Percentiles rank a stretch among this genome's conserved stretches.
Evolutionary conservation across 2,113 vertebrate genomes (phyloP).

Genomic region (Hyla sarda): DNA sequence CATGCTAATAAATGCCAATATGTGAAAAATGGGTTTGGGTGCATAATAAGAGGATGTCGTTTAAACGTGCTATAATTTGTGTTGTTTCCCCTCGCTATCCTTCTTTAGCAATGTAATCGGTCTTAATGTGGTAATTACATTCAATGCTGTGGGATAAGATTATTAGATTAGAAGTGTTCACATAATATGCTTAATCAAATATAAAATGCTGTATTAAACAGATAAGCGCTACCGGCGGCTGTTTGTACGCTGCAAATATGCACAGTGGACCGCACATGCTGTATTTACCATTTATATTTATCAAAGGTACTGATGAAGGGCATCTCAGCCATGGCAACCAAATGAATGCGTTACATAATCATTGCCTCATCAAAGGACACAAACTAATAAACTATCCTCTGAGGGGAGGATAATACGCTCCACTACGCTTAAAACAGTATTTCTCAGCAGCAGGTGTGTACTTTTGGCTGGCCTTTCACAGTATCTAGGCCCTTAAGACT

Average conservation of each 20-base stretch:
- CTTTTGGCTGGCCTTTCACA: no score
- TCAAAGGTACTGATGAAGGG: not conserved
- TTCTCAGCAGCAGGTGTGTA: no score
- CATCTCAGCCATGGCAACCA: not conserved
- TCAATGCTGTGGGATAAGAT: not conserved
- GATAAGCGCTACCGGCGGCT: not conserved
- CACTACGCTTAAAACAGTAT: no score
- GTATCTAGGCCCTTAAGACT: no score
- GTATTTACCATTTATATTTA: not conserved
- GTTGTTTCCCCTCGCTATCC: not conserved
- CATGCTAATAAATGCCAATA: not conserved
- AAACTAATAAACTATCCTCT: no score
- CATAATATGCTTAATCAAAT: not conserved
- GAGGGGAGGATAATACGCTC: no score
- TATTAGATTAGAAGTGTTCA: slow-evolving; percentile 4
- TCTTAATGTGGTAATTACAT: not conserved
- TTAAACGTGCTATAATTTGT: not conserved
- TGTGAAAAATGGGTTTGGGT: not conserved
- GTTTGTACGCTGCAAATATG: not conserved
- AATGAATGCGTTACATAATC: no score
- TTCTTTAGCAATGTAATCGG: not conserved
- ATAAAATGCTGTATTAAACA: not conserved
- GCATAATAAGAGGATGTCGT: not conserved
- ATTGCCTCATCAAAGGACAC: no score
- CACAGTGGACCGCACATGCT: no score